phyloP scores from a whole-genome alignment of 2,113 vertebrate genomes.

The Cyphomyrus discorhynchus region DNA sequence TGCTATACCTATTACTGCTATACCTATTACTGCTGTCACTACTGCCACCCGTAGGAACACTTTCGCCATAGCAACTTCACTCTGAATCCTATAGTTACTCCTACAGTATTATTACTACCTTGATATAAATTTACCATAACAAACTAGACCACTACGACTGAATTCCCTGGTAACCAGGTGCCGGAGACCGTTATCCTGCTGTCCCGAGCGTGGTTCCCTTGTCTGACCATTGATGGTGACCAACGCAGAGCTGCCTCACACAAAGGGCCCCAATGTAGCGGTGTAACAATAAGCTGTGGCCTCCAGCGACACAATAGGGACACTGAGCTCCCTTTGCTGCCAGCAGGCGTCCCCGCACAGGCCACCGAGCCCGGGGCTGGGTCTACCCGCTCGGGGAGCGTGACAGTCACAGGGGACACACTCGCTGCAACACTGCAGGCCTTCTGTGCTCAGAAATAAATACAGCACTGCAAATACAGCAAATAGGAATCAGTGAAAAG shows the following conservation, averaged over 20 bases:
- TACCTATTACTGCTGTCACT: not conserved
- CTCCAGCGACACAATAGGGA: not conserved
- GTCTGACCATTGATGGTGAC: not conserved
- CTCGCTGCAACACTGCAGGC: not conserved
- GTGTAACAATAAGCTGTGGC: slow-evolving; percentile 8
- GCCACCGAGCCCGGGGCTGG: not conserved
- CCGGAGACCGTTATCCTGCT: not conserved
- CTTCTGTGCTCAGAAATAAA: not conserved
- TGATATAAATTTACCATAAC: not conserved
- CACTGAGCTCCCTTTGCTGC: not conserved
- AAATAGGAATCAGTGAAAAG: not conserved
- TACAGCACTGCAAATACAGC: not conserved
- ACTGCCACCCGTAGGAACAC: not conserved
- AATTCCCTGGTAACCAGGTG: not conserved
- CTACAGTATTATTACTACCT: not conserved
- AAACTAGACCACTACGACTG: not conserved
- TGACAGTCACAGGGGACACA: not conserved
- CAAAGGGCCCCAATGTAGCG: slow-evolving; percentile 14
- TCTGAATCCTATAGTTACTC: not conserved
- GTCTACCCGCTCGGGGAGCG: not conserved
- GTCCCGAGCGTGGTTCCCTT: not conserved
- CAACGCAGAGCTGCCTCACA: not conserved
- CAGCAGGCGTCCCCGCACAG: not conserved
- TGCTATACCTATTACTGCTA: not conserved
- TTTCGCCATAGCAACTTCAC: not conserved